A percentile compares a stretch with the other conserved stretches of the same genome.
Evolutionary conservation across 2,113 vertebrate species (phyloP).

Genomic region (Tachycineta bicolor): DNA sequence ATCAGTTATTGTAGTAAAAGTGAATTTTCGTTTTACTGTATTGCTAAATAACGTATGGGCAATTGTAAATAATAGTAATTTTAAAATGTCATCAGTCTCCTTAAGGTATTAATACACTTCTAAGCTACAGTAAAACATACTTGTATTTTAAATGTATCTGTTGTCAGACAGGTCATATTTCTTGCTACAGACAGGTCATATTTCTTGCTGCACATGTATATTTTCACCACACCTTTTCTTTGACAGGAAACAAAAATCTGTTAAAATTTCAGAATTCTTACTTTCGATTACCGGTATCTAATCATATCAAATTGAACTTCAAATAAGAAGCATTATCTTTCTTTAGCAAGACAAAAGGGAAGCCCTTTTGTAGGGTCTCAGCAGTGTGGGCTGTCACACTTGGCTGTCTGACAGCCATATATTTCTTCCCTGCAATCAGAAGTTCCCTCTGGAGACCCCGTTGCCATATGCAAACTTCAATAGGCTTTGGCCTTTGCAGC

Average conservation of each 20-base stretch:
- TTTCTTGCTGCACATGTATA: background rate
- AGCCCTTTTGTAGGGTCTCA: background rate
- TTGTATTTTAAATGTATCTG: background rate
- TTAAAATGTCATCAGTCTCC: background rate
- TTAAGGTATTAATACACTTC: background rate
- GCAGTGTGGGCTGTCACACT: background rate
- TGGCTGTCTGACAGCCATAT: conserved; percentile 41
- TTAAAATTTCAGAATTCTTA: background rate
- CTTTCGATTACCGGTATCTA: background rate
- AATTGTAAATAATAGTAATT: background rate
- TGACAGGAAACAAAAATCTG: background rate
- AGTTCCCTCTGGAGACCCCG: conserved; percentile 25
- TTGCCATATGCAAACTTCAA: conserved; percentile 51
- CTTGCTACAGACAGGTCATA: background rate
- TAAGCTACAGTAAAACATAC: background rate
- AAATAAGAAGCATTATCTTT: background rate
- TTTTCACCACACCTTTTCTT: background rate
- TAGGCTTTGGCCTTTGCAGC: conserved; percentile 40
- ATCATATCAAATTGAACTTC: background rate
- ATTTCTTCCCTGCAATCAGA: conserved; percentile 23
- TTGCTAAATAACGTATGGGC: background rate
- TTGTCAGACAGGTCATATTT: background rate
- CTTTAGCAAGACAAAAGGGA: background rate
- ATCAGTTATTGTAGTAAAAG: background rate
- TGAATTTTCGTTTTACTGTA: background rate